Percentiles rank a stretch among this genome's conserved stretches.
These are phyloP conservation scores for Ectropis grisescens DNA, from an alignment of 1,140 invertebrate genomes.

Conservation along the genomic window DNA sequence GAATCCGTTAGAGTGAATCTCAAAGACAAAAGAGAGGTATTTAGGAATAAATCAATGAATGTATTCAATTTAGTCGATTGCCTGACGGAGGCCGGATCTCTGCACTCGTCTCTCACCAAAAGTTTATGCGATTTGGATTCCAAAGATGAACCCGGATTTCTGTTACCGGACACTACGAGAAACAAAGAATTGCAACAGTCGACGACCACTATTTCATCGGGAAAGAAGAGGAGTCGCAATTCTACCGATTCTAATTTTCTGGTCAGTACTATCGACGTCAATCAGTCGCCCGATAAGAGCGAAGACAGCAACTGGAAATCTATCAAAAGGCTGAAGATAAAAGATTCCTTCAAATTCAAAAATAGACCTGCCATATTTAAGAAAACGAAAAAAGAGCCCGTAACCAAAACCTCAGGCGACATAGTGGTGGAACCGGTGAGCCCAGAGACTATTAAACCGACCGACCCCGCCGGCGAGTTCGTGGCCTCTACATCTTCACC, in stretches of 20 bases:
- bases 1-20: constrained; percentile 24
- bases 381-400: constrained; percentile 54
- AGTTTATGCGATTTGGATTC: constrained; percentile 57
- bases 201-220: constrained; percentile 55
- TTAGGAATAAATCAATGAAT: constrained; percentile 64
- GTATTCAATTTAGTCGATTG: constrained; percentile 62
- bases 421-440: constrained; percentile 51
- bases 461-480: constrained; percentile 53
- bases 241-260: constrained; percentile 66
- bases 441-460: constrained; percentile 49
- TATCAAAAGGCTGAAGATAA: constrained; percentile 66
- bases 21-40: constrained; percentile 60
- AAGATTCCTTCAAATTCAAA: constrained; percentile 68
- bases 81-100: constrained; percentile 48
- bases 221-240: constrained; percentile 63
- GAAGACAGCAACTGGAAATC: constrained; percentile 66
- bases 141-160: constrained; percentile 44
- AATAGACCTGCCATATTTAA: constrained; percentile 62
- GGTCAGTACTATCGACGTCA: constrained; percentile 42
- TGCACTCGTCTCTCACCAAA: constrained; percentile 59
- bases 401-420: constrained; percentile 44
- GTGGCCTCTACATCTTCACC: constrained; percentile 61
- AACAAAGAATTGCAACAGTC: constrained; percentile 53
- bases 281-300: constrained; percentile 50
- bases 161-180: constrained; percentile 37